Conservation (phyloP, 2,888 invertebrate species). For the Anthoptus insignis region DNA sequence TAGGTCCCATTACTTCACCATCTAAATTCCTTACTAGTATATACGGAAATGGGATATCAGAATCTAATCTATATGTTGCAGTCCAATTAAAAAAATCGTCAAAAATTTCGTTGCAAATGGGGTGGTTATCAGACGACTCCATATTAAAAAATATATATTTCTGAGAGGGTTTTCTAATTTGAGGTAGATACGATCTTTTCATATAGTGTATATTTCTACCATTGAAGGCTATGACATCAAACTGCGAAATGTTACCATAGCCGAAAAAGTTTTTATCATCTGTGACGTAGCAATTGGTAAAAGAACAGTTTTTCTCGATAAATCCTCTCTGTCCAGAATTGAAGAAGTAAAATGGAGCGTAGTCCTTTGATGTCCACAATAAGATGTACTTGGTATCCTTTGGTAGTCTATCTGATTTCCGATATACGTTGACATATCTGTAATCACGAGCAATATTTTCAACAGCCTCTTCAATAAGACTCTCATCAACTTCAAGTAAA, state of each 20-base stretch:
- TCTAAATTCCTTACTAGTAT: slow-evolving; percentile 61
- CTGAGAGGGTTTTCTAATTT: slow-evolving; percentile 61
- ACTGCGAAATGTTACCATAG: slow-evolving; percentile 60
- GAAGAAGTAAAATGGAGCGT: slow-evolving; percentile 65
- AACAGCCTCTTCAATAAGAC: slow-evolving; percentile 63
- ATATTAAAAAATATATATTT: slow-evolving; percentile 74
- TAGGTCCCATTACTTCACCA: slow-evolving; percentile 69
- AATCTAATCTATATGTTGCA: slow-evolving; percentile 73
- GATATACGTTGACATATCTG: slow-evolving; percentile 68
- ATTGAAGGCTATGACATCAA: slow-evolving; percentile 73
- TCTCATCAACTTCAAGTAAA: slow-evolving; percentile 49
- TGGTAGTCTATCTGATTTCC: slow-evolving; percentile 60
- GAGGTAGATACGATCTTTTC: slow-evolving; percentile 55
- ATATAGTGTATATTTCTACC: slow-evolving; percentile 61
- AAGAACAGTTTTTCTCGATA: slow-evolving; percentile 68
- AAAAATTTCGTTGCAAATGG: slow-evolving; percentile 62
- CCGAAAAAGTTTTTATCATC: slow-evolving; percentile 59
- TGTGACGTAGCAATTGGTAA: slow-evolving; percentile 71
- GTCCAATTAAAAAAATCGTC: slow-evolving; percentile 81
- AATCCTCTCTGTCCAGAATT: slow-evolving; percentile 67
- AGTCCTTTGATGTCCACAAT: slow-evolving; percentile 66
- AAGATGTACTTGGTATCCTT: slow-evolving; percentile 70
- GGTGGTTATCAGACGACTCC: slow-evolving; percentile 75
- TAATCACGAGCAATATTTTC: slow-evolving; percentile 65
- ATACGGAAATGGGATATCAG: slow-evolving; percentile 73